Conservation (phyloP, 2,797 vertebrate species). For the Poeciliopsis infans region DNA sequence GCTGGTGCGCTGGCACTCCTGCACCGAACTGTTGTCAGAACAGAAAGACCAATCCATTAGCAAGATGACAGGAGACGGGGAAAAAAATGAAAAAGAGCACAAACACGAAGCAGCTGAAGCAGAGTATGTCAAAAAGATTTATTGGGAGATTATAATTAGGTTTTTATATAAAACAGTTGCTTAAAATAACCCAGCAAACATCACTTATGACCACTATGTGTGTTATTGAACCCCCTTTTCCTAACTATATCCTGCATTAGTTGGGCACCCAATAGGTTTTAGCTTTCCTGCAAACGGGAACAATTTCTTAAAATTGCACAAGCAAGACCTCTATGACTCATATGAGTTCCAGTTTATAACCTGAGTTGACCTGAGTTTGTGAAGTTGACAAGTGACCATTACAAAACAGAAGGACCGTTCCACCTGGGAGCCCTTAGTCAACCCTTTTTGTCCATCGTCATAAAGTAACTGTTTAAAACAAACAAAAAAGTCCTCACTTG, state of each 20-base stretch:
- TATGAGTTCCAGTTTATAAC: not conserved
- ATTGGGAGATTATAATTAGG: constrained; percentile 1
- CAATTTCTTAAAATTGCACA: not conserved
- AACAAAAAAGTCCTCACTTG: not conserved
- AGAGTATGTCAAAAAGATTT: constrained; percentile 47
- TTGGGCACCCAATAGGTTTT: not conserved
- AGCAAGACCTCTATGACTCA: not conserved
- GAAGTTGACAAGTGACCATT: not conserved
- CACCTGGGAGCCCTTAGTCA: not conserved
- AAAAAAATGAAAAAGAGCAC: constrained; percentile 2
- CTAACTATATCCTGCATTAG: not conserved
- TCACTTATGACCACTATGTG: not conserved
- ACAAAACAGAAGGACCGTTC: not conserved
- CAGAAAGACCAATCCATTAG: constrained; percentile 64
- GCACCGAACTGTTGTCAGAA: constrained; percentile 88
- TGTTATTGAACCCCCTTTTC: not conserved
- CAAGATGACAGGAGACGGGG: constrained; percentile 21
- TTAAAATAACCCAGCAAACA: not conserved
- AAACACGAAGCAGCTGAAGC: constrained; percentile 33
- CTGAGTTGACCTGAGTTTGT: not conserved
- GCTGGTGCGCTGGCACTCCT: constrained; percentile 95
- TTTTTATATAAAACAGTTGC: not conserved
- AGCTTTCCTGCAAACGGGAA: not conserved
- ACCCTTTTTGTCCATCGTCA: not conserved
- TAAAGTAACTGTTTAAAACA: not conserved